Evolutionary conservation across 1,140 invertebrate species (phyloP), one percentile per base, ranked within the genome.

Genomic region (Anadara kagoshimensis): DNA sequence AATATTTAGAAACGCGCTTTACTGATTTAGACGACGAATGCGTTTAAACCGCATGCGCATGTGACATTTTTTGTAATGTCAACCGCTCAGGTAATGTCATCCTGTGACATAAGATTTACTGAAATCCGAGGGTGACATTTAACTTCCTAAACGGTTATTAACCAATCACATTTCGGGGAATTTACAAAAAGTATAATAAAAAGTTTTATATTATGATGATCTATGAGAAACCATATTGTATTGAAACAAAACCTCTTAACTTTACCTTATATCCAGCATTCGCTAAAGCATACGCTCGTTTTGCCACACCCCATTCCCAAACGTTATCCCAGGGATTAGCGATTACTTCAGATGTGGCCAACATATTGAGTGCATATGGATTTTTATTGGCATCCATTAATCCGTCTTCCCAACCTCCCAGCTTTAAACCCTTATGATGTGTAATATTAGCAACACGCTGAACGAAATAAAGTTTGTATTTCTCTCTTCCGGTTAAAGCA

Each of bases 371-470:
- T 22, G 74, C 26, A 66, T 78, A 86, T 0, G 84, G 84, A 5
- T 62, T n/a, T 26, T 76, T 78, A 11, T 70, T 63, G 8, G 53
- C 43, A 7, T 71, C 59, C 66, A 83, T 77, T 20, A 87, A 57
- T 0, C 82, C 87, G 57, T 88, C 87, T 58, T 88, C 87, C 87
- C 87, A 88, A 1, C 78, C 83, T 0, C 67, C 80, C 11, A 88
- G 29, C 12, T 81, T 56, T 4, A 88, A 47, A 0, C 75, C 77
- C 8, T 69, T 63, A 0, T 44, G 29, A 26, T 54, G 20, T 22
- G 79, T 73, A 5, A 86, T 78, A 10, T 78, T 63, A 0, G 80
- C 51, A 11, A 84, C 57, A 22, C 70, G 56, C 18, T 65, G 26
- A 12, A 82, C 65, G 45, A 84, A 81, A 56, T 80, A 78, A 45